Evolutionary conservation across 2,888 invertebrate genomes (phyloP).

Genomic region (Drosophila merina): DNA sequence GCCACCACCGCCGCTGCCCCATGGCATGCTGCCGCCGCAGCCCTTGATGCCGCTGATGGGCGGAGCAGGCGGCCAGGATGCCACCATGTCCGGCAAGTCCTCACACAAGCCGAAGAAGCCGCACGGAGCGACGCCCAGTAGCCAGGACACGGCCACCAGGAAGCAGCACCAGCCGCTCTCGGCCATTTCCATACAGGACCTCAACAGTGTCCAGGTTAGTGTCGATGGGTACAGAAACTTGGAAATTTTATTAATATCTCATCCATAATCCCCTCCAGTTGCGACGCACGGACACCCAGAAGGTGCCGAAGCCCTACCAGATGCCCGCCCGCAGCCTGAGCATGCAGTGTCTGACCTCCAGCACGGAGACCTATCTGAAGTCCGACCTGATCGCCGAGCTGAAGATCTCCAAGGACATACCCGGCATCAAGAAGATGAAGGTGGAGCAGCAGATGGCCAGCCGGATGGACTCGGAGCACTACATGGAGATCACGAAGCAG

Average conservation of each 20-base stretch:
- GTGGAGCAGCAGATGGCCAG: slow-evolving; percentile 94
- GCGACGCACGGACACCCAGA: slow-evolving; percentile 89
- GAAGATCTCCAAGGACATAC: slow-evolving; percentile 95
- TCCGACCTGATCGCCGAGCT: slow-evolving; percentile 95
- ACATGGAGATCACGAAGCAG: slow-evolving; percentile 92
- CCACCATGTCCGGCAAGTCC: slow-evolving; percentile 77
- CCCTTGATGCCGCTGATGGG: slow-evolving; percentile 61
- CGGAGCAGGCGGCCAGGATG: slow-evolving; percentile 84
- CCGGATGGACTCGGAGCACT: slow-evolving; percentile 91
- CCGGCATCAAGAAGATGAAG: slow-evolving; percentile 96
- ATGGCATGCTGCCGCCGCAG: slow-evolving; percentile 77
- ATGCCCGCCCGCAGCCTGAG: slow-evolving; percentile 92
- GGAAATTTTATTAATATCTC: neutral
- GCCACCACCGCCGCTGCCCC: slow-evolving; percentile 85
- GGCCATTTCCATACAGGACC: slow-evolving; percentile 93
- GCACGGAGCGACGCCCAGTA: slow-evolving; percentile 56
- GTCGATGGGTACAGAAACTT: neutral
- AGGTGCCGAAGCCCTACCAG: slow-evolving; percentile 92
- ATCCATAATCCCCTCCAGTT: slow-evolving; percentile 83
- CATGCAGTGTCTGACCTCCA: slow-evolving; percentile 88
- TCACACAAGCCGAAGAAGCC: slow-evolving; percentile 68
- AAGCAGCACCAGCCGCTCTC: slow-evolving; percentile 91
- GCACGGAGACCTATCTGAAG: slow-evolving; percentile 89
- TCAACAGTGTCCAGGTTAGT: slow-evolving; percentile 89
- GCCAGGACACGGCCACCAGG: slow-evolving; percentile 84